Base-by-base conservation (phyloP, 1,140 invertebrate species). In the Parasteatoda tepidariorum region DNA sequence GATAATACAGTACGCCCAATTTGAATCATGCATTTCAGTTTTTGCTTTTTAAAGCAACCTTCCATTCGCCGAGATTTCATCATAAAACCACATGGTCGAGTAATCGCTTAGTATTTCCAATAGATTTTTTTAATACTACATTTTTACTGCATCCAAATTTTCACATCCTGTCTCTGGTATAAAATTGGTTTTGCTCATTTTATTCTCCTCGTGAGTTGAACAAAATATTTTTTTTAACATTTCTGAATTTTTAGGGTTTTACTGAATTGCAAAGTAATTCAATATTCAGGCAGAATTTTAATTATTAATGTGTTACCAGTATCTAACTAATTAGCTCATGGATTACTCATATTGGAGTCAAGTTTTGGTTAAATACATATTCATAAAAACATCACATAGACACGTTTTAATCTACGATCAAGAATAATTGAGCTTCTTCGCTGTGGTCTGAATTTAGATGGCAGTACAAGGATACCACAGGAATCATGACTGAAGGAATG, bases 361-460 rank as follows among this genome's bases (percentile, higher is more conserved):
- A 30, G 48, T n/a, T 48, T 48, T 33, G 22, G 13, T 18, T 26
- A 54, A 70, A 22, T 33, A 73, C 13, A 30, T 57, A 26, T 55
- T 55, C 26, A 57, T 33, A 9, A 57, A 24, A 22, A 31, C 24
- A 74, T 33, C 28, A 66, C 33, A 34, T 13, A 31, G 15, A 24
- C 11, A 13, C 26, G 26, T 61, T 61, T 18, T 30, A 66, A 15
- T 31, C n/a, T 66, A 26, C n/a, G 15, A 66, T 6, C 13, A 33
- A 11, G 33, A 66, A 67, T 78, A 68, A 26, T 82, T 82, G 78
- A 82, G 78, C 78, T n/a, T 70, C 57, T 79, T 79, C 76, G 28
- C 78, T 82, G 78, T 82, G 78, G 78, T 82, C 48, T 30, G 66
- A 48, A 70, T 48, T 41, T 61, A 70, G 78, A 82, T 82, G 78